Evolutionary conservation across 2,888 invertebrate species (phyloP), one percentile per base, ranked within the genome.

Genomic region (Julus scanicus): DNA sequence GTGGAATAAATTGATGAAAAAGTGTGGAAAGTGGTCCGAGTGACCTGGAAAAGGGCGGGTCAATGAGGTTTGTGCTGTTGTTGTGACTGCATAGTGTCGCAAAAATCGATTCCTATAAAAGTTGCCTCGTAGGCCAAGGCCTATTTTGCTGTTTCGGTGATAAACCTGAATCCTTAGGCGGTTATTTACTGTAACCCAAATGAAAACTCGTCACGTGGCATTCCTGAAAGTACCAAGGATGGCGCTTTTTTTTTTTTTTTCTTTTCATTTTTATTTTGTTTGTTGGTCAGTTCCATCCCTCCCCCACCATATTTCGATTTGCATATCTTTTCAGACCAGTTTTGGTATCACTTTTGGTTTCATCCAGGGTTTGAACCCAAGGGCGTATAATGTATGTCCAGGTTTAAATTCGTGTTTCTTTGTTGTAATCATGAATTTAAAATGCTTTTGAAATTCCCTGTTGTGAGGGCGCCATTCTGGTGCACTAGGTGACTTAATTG

Each of bases 41-140:
- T 63, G 63, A 63, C 63, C 63, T 63, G 63, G 63, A 63, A n/a
- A 53, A 63, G 63, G 63, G 63, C 63, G 63, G 63, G 63, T 63
- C 63, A 63, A 63, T 17, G 63, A 63, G n/a, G n/a, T n/a, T 63
- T 17, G 63, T 53, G 13, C 11, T 15, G 53, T 53, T 53, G 53
- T 9, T 53, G 53, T 44, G 44, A 44, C 44, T 6, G 11, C 2
- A 15, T 11, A 53, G 53, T 11, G 53, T 53, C 11, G 11, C 6
- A 53, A 53, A 53, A 53, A 53, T 53, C 53, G 53, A 53, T 53
- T 53, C 11, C 2, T 4, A 53, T 15, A 11, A 15, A 9, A 53
- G 53, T 53, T 53, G 53, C 53, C 53, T 53, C 53, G 53, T 53
- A 53, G 53, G 53, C 53, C 53, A 53, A 53, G 53, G 53, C 53